Conservation (phyloP, 2,113 vertebrate species). For the Hippolais icterina region DNA sequence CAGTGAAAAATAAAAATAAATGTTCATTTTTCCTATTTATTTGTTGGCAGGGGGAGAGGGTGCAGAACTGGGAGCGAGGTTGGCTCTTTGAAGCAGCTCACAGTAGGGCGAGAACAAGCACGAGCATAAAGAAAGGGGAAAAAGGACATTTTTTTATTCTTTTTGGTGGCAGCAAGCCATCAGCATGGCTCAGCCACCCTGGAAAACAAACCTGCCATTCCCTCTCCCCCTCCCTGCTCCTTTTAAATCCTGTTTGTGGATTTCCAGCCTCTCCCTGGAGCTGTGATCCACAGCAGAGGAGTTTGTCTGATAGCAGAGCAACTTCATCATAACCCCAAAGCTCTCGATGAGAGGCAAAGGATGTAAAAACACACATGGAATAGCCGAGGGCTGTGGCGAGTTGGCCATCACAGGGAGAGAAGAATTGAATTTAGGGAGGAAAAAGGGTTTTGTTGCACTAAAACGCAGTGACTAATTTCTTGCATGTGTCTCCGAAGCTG, state of each 20-base stretch:
- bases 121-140: neutral
- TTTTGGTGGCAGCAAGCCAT: constrained; percentile 32
- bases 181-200: neutral
- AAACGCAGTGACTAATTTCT: neutral
- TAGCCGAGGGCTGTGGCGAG: accelerated
- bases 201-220: constrained; percentile 33
- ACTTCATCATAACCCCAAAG: neutral
- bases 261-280: neutral
- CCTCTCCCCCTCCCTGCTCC: neutral
- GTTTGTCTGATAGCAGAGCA: accelerated
- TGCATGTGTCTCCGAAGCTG: neutral
- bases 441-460: neutral
- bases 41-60: neutral
- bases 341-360: neutral
- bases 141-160: neutral
- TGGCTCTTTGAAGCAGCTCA: neutral
- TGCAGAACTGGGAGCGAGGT: neutral
- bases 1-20: neutral
- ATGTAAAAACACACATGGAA: neutral
- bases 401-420: neutral
- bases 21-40: neutral
- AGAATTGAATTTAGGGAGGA: neutral
- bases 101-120: neutral
- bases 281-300: neutral
- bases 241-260: neutral